Percentiles rank a stretch among this genome's conserved stretches.
These are phyloP conservation scores for Lacerta bilineata DNA, from an alignment of 2,797 vertebrate genomes.

Conservation along the genomic window DNA sequence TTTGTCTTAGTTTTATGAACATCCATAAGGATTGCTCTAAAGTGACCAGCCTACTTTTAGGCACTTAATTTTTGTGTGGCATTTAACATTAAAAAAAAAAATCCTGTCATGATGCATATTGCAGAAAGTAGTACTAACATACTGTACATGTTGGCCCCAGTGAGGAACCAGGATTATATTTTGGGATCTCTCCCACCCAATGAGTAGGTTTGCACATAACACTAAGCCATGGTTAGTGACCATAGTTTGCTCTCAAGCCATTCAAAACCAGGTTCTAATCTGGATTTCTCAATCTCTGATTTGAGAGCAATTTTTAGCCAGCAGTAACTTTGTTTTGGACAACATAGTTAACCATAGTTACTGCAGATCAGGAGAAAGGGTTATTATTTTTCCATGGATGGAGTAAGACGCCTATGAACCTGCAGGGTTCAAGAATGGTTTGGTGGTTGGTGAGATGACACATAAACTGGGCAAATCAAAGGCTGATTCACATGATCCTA, in stretches of 20 bases:
- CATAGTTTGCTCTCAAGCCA: not conserved
- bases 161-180: not conserved
- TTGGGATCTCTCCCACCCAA: not conserved
- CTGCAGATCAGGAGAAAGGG: not conserved
- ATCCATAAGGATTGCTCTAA: not conserved
- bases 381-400: not conserved
- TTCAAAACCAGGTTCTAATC: not conserved
- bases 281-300: not conserved
- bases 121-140: too few species aligned
- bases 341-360: not conserved
- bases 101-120: not conserved
- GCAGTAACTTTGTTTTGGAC: not conserved
- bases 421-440: not conserved
- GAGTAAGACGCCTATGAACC: not conserved
- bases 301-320: not conserved
- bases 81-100: not conserved
- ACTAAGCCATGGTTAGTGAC: too few species aligned
- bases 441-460: not conserved
- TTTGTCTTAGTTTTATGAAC: not conserved
- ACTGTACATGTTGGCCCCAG: not conserved
- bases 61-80: not conserved
- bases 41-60: not conserved
- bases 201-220: too few species aligned
- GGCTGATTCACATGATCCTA: not conserved
- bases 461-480: not conserved